Evolutionary conservation across 1,140 invertebrate genomes (phyloP), one percentile per base, ranked within the genome.

Genomic region (roundworm (Caenorhabditis elegans)): DNA sequence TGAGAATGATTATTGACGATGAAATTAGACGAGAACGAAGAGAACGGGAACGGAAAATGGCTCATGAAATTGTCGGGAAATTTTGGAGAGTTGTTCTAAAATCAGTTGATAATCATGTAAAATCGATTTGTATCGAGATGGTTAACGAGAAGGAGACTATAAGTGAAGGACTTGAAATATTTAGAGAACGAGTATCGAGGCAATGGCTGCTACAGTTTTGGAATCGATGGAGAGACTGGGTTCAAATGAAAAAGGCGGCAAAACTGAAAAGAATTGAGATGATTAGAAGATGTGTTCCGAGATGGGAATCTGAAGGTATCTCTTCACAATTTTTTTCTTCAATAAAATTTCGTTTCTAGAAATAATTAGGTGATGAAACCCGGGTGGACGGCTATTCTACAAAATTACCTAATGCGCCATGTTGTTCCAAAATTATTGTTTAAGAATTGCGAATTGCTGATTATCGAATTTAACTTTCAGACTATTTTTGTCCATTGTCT

Each of bases 211-310:
- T 70, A 28, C 60, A 70, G n/a, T 70, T 70, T 22, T 70, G 60
- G 60, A 70, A 70, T 70, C 34, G 60, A 1, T 70, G 60, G 60
- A 70, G 60, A 39, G 60, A 70, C 0, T 70, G 60, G 60, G 60
- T 70, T 8, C 34, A 39, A 22, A 39, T 70, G 11, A 70, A 70
- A 34, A 36, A 39, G 10, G 0, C 17, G 28, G 53, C 13, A 3
- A 60, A 60, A 17, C 10, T 34, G 31, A 6, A 15, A 17, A 60
- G 34, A 28, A n/a, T 24, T 1, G 53, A 60, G 15, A 70, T 70
- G 60, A 70, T 70, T 1, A 70, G 60, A 70, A 70, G 60, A 70
- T 70, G 60, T 70, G 34, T 39, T 22, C 60, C 60, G 3, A 19
- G 34, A 39, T 70, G 60, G 60, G 60, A 70, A 39, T 70, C 60